phyloP scores from a whole-genome alignment of 2,888 invertebrate genomes.

The Pyralis farinalis region DNA sequence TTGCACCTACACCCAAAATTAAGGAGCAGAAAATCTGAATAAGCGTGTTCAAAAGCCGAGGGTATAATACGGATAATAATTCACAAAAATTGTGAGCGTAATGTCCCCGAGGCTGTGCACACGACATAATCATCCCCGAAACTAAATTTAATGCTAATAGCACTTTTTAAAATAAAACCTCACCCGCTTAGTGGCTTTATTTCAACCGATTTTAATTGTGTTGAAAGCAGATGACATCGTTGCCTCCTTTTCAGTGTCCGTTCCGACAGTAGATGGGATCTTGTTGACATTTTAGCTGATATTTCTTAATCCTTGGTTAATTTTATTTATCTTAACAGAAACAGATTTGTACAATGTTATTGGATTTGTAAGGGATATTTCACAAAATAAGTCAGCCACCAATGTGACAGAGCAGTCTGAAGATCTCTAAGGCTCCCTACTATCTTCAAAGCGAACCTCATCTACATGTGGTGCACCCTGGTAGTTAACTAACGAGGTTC shows the following conservation, averaged over 20 bases:
- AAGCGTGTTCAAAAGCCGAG: slow-evolving; percentile 67
- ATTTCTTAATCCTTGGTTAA: slow-evolving; percentile 14
- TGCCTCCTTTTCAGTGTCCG: slow-evolving; percentile 77
- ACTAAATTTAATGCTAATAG: slow-evolving; percentile 80
- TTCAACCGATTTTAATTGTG: slow-evolving; percentile 81
- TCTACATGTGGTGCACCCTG: no score
- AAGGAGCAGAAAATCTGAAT: slow-evolving; percentile 61
- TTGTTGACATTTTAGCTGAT: slow-evolving; percentile 40
- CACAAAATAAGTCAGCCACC: no score
- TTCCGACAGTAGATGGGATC: slow-evolving; percentile 26
- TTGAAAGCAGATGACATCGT: slow-evolving; percentile 78
- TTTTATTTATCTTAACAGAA: no score
- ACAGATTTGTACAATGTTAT: no score
- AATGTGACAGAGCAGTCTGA: no score
- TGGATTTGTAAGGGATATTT: no score
- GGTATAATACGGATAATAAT: slow-evolving; percentile 56
- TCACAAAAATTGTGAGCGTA: slow-evolving; percentile 77
- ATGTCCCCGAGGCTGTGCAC: slow-evolving; percentile 68
- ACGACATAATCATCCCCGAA: slow-evolving; percentile 50
- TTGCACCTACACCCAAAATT: slow-evolving; percentile 4
- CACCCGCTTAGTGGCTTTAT: slow-evolving; percentile 75
- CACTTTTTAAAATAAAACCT: slow-evolving; percentile 77
- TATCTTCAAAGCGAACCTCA: no score
- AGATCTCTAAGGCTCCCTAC: no score
- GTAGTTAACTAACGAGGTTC: no score